A percentile compares a stretch with the other conserved stretches of the same genome.
phyloP scores from a whole-genome alignment of 1,140 invertebrate species.

The Yoshiicerus persimilis region DNA sequence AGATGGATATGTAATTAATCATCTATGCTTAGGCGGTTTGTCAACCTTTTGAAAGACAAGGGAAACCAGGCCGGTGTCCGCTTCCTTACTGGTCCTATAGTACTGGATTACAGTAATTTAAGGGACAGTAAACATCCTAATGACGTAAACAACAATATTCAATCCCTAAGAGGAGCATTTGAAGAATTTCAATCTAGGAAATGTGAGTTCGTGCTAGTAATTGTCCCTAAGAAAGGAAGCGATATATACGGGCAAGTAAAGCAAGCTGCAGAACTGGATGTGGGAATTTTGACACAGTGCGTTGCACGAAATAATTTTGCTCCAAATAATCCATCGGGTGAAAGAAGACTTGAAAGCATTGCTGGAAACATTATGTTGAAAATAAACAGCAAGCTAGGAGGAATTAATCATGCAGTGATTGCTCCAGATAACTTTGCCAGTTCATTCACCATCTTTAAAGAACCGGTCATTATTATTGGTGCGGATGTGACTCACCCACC shows the following conservation, averaged over 20 bases:
- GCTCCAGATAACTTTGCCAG: not conserved
- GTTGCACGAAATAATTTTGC: constrained; percentile 64
- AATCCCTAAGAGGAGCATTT: not conserved
- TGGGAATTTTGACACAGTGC: constrained; percentile 80
- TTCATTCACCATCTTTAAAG: constrained; percentile 64
- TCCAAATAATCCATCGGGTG: constrained; percentile 51
- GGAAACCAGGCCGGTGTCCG: not conserved
- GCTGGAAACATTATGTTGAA: constrained; percentile 77
- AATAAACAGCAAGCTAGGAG: constrained; percentile 82
- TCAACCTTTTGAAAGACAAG: not conserved
- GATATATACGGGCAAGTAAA: constrained; percentile 31
- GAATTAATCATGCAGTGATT: constrained; percentile 70
- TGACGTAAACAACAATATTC: not conserved
- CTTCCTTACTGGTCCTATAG: not conserved
- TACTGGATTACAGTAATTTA: not conserved
- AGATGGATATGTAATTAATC: not conserved
- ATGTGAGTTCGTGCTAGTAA: constrained; percentile 53
- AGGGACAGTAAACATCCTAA: not conserved
- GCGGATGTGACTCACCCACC: constrained; percentile 88
- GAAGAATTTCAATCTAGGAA: constrained; percentile 53
- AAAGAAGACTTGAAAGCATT: constrained; percentile 71
- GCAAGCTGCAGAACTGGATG: constrained; percentile 60
- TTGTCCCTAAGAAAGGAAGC: constrained; percentile 33
- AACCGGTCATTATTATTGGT: constrained; percentile 70
- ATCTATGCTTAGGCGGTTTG: not conserved